phyloP scores from a whole-genome alignment of 2,113 vertebrate genomes.

The Spea bombifrons region DNA sequence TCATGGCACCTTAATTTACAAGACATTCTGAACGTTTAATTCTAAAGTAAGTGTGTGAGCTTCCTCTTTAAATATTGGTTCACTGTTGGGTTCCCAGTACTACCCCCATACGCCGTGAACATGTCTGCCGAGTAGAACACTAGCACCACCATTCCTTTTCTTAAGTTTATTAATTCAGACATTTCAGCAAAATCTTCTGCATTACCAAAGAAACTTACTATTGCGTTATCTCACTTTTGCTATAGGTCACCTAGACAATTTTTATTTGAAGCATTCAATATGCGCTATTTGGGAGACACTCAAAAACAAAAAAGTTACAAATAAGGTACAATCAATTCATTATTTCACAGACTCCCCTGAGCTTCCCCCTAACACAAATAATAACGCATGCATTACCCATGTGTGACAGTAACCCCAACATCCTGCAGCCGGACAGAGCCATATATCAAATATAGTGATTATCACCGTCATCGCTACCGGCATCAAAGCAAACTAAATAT shows the following conservation, averaged over 20 bases:
- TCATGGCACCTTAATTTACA: too few relatives aligned
- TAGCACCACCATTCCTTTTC: too few relatives aligned
- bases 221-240: slow-evolving; percentile 15
- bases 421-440: background rate
- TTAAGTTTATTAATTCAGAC: slow-evolving; percentile 22
- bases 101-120: too few relatives aligned
- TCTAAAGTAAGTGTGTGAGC: too few relatives aligned
- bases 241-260: background rate
- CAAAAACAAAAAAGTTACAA: background rate
- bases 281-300: background rate
- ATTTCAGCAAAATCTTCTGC: background rate
- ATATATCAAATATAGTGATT: background rate
- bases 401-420: background rate
- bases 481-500: background rate
- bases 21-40: too few relatives aligned
- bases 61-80: too few relatives aligned
- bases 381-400: too few relatives aligned
- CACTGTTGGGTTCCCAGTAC: too few relatives aligned
- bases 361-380: background rate
- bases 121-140: too few relatives aligned
- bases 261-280: slow-evolving; percentile 10
- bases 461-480: background rate
- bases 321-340: background rate
- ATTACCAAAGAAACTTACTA: slow-evolving; percentile 7
- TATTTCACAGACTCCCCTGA: background rate